Evolutionary conservation across 2,888 invertebrate species (phyloP), one percentile per base, ranked within the genome.

Genomic region (Phengaris arion): DNA sequence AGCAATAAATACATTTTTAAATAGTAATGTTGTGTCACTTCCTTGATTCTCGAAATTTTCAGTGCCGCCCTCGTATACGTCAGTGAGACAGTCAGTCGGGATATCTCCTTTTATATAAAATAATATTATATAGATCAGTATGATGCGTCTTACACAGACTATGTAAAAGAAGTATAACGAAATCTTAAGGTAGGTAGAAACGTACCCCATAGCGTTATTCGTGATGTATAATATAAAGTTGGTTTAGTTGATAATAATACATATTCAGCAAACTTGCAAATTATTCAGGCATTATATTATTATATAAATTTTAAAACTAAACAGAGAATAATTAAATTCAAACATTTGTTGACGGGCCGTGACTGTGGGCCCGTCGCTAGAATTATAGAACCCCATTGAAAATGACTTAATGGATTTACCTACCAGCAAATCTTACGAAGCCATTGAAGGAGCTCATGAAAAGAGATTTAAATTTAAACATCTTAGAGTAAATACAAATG

Each of bases 301-400:
- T n/a, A n/a, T n/a, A n/a, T n/a, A 59, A 57, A 74, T 59, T 74
- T 74, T 74, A 57, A 74, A 74, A 76, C 75, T 75, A 76, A 73
- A 70, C 48, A 74, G 59, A 55, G 48, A 57, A 77, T 79, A 78
- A 80, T 80, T 80, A 78, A 79, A 79, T 77, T 74, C 77, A 79
- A 79, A 79, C 78, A 80, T 79, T 78, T 77, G 77, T 77, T 74
- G 77, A 74, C 74, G 74, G 73, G 73, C 76, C 79, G 79, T 80
- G 79, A 79, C 79, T 80, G 76, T 76, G 75, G 76, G 75, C 54
- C 76, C 77, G 78, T 79, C 78, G 74, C 77, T 64, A 72, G 79
- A 78, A 80, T 80, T 80, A 80, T 75, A 51, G 75, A 74, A 76
- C 57, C 70, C 74, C 74, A 73, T 70, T 74, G 74, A 74, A 76